A percentile compares a stretch with the other conserved stretches of the same genome.
Conservation (phyloP, 2,888 invertebrate species). For the Pollenia labialis region DNA sequence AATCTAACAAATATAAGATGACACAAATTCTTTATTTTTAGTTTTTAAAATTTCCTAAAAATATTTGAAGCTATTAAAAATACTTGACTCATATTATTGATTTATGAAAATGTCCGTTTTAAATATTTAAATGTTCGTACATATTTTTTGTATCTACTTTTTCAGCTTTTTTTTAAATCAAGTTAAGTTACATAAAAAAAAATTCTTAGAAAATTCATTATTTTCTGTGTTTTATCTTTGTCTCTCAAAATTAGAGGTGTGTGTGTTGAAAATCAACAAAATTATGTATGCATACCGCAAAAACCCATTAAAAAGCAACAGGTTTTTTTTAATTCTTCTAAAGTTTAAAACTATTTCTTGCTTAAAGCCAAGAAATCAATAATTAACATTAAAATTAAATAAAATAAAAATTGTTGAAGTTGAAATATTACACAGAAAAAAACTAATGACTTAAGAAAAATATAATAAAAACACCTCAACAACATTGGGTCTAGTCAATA, state of each 20-base stretch:
- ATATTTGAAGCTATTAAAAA: background rate
- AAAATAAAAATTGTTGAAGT: slow-evolving; percentile 19
- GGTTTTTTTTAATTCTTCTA: slow-evolving; percentile 41
- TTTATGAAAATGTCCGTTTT: background rate
- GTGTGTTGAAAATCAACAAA: slow-evolving; percentile 26
- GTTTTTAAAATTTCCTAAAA: background rate
- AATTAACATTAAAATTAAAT: slow-evolving; percentile 48
- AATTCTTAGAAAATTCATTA: slow-evolving; percentile 57
- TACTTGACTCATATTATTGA: background rate
- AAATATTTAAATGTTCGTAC: background rate
- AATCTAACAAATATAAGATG: slow-evolving; percentile 1
- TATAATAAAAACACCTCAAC: background rate
- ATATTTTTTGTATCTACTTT: background rate
- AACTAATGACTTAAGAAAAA: slow-evolving; percentile 23
- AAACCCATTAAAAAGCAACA: slow-evolving; percentile 62
- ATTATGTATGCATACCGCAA: slow-evolving; percentile 69
- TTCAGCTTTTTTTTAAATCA: background rate
- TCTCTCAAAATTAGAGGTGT: background rate
- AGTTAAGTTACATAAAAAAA: background rate
- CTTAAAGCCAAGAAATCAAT: slow-evolving; percentile 57
- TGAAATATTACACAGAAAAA: slow-evolving; percentile 26
- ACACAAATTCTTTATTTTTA: background rate
- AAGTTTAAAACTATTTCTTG: background rate
- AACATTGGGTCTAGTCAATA: background rate
- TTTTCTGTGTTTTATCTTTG: background rate